Evolutionary conservation across 2,797 vertebrate genomes (phyloP).

Genomic region (Pyrocephalus nanus): DNA sequence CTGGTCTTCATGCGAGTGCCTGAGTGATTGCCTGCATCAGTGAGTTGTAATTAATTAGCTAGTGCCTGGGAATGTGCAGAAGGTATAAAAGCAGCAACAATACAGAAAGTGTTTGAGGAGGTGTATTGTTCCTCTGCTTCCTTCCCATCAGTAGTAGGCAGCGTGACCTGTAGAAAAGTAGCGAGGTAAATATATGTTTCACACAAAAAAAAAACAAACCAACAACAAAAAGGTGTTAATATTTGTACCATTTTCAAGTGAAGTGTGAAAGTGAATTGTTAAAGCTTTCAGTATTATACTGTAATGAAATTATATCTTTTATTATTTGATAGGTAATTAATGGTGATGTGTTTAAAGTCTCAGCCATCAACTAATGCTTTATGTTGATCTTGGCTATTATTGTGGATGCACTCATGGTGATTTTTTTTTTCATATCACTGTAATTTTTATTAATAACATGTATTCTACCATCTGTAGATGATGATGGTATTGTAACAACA

Average conservation of each 20-base stretch:
- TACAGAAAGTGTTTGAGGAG: background rate
- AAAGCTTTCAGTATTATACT: background rate
- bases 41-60: constrained; percentile 29
- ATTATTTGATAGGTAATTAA: background rate
- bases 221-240: background rate
- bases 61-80: background rate
- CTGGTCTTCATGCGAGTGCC: background rate
- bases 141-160: background rate
- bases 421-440: background rate
- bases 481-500: background rate
- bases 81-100: background rate
- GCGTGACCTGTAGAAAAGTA: background rate
- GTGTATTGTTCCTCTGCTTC: background rate
- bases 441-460: background rate
- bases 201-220: background rate
- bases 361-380: background rate
- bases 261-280: background rate
- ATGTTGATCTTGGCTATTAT: background rate
- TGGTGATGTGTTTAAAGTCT: background rate
- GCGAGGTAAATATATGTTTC: background rate
- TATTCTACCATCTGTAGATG: background rate
- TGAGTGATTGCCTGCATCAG: constrained; percentile 17
- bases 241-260: background rate
- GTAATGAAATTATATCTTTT: background rate
- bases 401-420: background rate